phyloP scores from a whole-genome alignment of 2,888 invertebrate species.

The Rotaria macrura region DNA sequence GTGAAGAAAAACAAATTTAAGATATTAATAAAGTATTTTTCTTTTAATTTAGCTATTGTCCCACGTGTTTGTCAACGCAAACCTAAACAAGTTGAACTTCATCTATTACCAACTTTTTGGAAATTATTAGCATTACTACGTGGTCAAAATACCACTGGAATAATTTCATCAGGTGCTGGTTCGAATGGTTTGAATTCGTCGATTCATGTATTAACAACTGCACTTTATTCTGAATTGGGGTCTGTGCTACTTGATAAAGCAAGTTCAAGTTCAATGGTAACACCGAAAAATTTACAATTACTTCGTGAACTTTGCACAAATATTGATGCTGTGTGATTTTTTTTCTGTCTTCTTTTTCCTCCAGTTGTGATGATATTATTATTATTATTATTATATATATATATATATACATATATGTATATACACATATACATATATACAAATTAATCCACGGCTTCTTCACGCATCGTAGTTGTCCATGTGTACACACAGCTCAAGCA shows the following conservation, averaged over 20 bases:
- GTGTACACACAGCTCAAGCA: neutral
- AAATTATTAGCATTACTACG: slow-evolving; percentile 26
- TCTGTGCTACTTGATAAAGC: slow-evolving; percentile 30
- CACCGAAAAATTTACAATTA: slow-evolving; percentile 26
- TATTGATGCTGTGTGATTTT: slow-evolving; percentile 16
- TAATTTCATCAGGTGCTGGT: slow-evolving; percentile 12
- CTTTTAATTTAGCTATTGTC: slow-evolving; percentile 13
- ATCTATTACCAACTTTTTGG: slow-evolving; percentile 28
- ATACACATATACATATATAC: neutral
- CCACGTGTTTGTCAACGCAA: slow-evolving; percentile 23
- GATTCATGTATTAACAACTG: slow-evolving; percentile 20
- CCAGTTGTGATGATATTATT: neutral
- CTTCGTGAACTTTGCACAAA: slow-evolving; percentile 23
- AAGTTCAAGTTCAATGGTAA: slow-evolving; percentile 22
- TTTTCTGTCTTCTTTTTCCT: neutral
- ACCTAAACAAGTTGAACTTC: slow-evolving; percentile 32
- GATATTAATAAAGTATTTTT: no score
- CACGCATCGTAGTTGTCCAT: neutral
- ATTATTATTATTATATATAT: no score
- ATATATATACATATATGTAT: neutral
- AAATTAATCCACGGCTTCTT: neutral
- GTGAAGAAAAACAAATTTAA: neutral
- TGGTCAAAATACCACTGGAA: slow-evolving; percentile 11
- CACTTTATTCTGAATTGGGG: slow-evolving; percentile 25
- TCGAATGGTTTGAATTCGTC: slow-evolving; percentile 22